Base-by-base conservation (phyloP, 2,888 invertebrate species). In the Drosophila testacea region DNA sequence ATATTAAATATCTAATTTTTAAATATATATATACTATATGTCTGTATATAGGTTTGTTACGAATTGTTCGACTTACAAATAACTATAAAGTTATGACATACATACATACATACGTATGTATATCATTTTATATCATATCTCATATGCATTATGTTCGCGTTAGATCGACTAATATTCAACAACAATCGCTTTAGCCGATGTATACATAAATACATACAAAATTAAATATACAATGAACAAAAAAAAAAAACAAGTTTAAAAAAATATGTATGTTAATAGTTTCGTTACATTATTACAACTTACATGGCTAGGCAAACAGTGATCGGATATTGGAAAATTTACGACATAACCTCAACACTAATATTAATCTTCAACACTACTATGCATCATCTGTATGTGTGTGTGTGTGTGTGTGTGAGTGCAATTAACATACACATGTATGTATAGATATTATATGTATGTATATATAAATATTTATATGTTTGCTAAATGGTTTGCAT, bases 321-420 rank as follows among this genome's bases (percentile, higher is more conserved):
- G 77, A 77, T 85, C 62, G 64, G 79, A 81, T 86, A 83, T 80
- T 86, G 77, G 74, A 86, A 86, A 81, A 77, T 69, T 47, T 86
- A 79, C 73, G 83, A 79, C 81, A 83, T 81, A 85, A 80, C 67
- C 86, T 81, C 81, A 85, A 83, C 81, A 69, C 77, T 80, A 68
- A 86, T 83, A 77, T 77, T 60, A 61, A 80, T 76, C 44, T 59
- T 50, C 54, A 74, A 59, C 76, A 59, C 76, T 76, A 72, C 52
- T 60, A 44, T 64, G 55, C 66, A 55, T 48, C 39, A 28, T 63
- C 47, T 63, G 39, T 55, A n/a, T 54, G 48, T 42, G 46, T 28
- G 22, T 55, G 51, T 42, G 46, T 28, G 22, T 55, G 51, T 36
- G 30, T 55, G 47, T 32, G 44, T 44, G 56, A 44, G 61, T 62